A percentile compares a stretch with the other conserved stretches of the same genome.
These are phyloP conservation scores for Heteropelma amictum DNA, from an alignment of 2,888 invertebrate genomes.

Conservation along the genomic window DNA sequence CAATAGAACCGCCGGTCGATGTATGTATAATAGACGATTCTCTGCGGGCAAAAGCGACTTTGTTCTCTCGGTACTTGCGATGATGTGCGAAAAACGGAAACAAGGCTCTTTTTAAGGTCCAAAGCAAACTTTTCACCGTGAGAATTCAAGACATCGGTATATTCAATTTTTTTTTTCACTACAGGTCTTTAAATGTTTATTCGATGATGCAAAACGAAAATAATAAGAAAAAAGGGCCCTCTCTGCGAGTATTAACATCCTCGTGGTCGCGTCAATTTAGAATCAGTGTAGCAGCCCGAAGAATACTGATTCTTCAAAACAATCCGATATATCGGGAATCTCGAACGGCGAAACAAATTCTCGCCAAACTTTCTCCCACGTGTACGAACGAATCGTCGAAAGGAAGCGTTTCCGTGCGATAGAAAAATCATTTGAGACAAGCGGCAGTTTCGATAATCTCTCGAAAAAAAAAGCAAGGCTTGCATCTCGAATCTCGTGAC, in stretches of 20 bases:
- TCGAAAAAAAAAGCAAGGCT: conserved; percentile 30
- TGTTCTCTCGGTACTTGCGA: conserved; percentile 26
- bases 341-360: no score
- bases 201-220: no score
- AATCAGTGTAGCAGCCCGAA: no score
- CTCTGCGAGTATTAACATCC: no score
- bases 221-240: no score
- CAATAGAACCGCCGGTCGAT: conserved; percentile 39
- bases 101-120: not conserved
- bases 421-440: conserved; percentile 38
- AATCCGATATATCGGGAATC: no score
- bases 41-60: conserved; percentile 45
- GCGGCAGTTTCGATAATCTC: not conserved
- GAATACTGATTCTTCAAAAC: no score
- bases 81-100: conserved; percentile 4
- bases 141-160: not conserved
- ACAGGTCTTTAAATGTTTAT: no score
- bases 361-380: conserved; percentile 51
- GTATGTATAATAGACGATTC: conserved; percentile 47
- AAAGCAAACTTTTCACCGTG: not conserved
- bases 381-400: conserved; percentile 48
- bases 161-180: not conserved
- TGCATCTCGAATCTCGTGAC: conserved; percentile 9
- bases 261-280: no score
- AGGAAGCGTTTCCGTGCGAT: conserved; percentile 33